Conservation (phyloP, 1,140 invertebrate species). For the Oscheius sp. region DNA sequence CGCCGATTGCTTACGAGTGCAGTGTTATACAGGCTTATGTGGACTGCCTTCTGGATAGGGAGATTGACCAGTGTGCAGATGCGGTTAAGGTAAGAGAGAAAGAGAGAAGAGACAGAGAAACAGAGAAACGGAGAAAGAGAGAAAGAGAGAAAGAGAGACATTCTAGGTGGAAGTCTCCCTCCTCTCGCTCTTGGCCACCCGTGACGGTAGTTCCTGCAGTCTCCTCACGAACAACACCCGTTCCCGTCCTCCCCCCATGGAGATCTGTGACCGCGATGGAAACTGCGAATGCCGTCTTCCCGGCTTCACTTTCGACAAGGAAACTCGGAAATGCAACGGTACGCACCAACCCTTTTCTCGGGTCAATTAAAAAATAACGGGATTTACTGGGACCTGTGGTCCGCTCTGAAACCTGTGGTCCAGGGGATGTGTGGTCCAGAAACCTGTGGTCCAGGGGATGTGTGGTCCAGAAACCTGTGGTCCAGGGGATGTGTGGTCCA, state of each 20-base stretch:
- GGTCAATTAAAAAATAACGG: background rate
- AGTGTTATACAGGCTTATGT: constrained; percentile 30
- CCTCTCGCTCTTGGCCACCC: constrained; percentile 31
- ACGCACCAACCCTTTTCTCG: background rate
- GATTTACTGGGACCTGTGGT: too few relatives aligned
- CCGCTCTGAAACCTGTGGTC: too few relatives aligned
- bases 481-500: too few relatives aligned
- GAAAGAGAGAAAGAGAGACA: too few relatives aligned
- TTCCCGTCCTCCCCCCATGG: constrained; percentile 9
- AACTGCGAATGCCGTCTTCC: constrained; percentile 30
- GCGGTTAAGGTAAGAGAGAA: constrained; percentile 7
- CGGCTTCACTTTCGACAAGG: constrained; percentile 32
- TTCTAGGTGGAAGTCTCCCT: constrained; percentile 24
- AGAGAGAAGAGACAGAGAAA: too few relatives aligned
- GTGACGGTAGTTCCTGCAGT: constrained; percentile 6
- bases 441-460: too few relatives aligned
- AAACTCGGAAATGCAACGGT: constrained; percentile 36
- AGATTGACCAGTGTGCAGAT: constrained; percentile 7
- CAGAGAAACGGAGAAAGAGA: too few relatives aligned
- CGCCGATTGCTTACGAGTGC: constrained; percentile 18
- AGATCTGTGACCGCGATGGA: constrained; percentile 31
- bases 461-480: too few relatives aligned
- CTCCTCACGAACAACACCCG: constrained; percentile 21
- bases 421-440: too few relatives aligned
- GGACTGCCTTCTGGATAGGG: constrained; percentile 22